A percentile compares a stretch with the other conserved stretches of the same genome.
These are phyloP conservation scores for Tor tambroides DNA, from an alignment of 2,113 vertebrate species.

Conservation along the genomic window DNA sequence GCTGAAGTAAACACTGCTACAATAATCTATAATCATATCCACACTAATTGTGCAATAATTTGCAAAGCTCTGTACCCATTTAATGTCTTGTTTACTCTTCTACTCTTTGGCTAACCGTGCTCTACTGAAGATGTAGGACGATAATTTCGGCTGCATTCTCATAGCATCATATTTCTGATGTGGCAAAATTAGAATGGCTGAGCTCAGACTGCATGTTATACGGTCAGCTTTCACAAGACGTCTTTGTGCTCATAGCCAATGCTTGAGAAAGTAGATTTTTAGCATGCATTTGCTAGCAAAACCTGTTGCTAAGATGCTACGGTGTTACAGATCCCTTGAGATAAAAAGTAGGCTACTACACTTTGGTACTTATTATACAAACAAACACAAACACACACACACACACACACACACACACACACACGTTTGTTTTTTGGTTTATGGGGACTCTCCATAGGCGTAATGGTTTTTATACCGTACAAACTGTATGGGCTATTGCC, in stretches of 20 bases:
- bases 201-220: neutral
- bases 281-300: neutral
- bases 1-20: neutral
- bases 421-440: no score
- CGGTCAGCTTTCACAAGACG: slow-evolving; percentile 9
- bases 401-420: no score
- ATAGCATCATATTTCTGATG: slow-evolving; percentile 35
- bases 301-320: neutral
- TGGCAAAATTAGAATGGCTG: slow-evolving; percentile 25
- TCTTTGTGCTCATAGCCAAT: slow-evolving; percentile 13
- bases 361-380: no score
- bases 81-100: neutral
- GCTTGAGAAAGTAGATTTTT: neutral
- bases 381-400: no score
- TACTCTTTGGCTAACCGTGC: neutral
- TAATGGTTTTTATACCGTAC: no score
- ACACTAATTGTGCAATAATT: neutral
- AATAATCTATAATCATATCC: neutral
- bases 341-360: no score
- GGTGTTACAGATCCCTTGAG: no score
- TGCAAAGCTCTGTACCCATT: neutral
- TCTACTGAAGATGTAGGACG: slow-evolving; percentile 58
- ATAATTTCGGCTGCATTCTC: slow-evolving; percentile 60
- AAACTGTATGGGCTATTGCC: no score
- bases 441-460: no score